Evolutionary conservation across 2,113 vertebrate species (phyloP).

Genomic region (Cyanocitta stelleri): DNA sequence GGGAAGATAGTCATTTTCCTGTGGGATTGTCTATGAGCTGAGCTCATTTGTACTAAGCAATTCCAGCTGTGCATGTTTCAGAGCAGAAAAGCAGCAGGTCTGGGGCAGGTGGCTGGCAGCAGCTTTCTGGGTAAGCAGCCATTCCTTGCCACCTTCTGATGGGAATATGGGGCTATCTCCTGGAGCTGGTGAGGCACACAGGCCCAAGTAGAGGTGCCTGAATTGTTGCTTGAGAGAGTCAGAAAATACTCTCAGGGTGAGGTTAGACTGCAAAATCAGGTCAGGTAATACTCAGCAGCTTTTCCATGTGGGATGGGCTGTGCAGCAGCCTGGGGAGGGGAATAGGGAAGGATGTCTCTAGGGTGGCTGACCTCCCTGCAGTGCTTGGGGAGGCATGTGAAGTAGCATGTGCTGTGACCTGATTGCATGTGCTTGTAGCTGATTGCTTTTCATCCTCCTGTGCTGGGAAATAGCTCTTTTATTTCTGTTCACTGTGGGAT

Average conservation of each 20-base stretch:
- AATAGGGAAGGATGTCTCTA: background rate
- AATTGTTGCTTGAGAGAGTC: background rate
- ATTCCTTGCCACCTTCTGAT: accelerated
- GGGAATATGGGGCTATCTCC: background rate
- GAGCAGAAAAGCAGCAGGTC: background rate
- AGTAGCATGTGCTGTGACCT: background rate
- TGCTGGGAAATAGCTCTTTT: background rate
- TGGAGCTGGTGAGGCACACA: background rate
- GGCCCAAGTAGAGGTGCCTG: background rate
- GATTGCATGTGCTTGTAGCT: background rate
- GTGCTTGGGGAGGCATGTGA: background rate
- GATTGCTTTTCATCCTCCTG: background rate
- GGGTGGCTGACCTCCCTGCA: background rate
- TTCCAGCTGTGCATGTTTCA: background rate
- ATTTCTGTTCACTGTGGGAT: background rate
- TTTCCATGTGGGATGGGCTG: background rate
- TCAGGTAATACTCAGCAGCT: background rate
- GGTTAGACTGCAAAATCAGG: background rate
- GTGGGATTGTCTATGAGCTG: background rate
- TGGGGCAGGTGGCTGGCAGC: background rate
- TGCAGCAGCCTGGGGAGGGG: background rate
- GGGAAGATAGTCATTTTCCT: background rate
- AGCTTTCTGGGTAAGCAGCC: background rate
- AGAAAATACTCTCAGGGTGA: background rate
- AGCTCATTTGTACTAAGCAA: background rate